Base-by-base conservation (phyloP, 2,797 vertebrate genomes). In the Lepus oiostolus region DNA sequence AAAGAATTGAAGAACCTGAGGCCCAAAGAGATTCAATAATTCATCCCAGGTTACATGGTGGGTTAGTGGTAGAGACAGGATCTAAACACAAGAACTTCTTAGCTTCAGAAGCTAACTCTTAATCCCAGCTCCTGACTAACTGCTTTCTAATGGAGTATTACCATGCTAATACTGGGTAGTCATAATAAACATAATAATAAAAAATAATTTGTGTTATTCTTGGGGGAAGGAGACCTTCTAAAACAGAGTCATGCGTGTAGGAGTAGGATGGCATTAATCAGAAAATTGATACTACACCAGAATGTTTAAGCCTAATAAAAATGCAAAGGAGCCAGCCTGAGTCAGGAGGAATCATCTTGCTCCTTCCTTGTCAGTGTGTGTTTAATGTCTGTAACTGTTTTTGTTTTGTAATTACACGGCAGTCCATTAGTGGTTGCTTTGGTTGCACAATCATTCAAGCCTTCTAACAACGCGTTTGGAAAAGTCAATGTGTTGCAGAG, bases 381-480 rank as follows among this genome's bases (percentile, higher is more conserved):
- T 68, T 50, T 52, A 72, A 90, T 32, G 47, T 77, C 26, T 54
- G 63, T n/a, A 76, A 91, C 72, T 65, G 52, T 26, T 93, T 93
- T 75, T 76, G 63, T 77, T 93, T 92, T 95, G 54, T 96, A 90
- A 95, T 96, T 88, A 94, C 3, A 16, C 35, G 1, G 67, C 0
- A 0, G 88, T 9, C 62, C 72, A 30, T 96, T 82, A 85, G 60
- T 79, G 54, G 22, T 76, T 88, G 52, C 72, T 80, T 90, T 75
- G 52, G 35, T 58, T 76, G 35, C 71, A 62, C 16, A 60, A 88
- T 90, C 67, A 60, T 35, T 79, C 52, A 75, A 62, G 6, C 5
- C 79, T 90, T 47, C 91, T 63, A 88, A 91, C 50, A 74, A 52
- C 38, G 92, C 82, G 22, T 93, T 76, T 38, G 54, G 90, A 90